Conservation (phyloP, 1,140 invertebrate genomes). For the Eciton burchellii region DNA sequence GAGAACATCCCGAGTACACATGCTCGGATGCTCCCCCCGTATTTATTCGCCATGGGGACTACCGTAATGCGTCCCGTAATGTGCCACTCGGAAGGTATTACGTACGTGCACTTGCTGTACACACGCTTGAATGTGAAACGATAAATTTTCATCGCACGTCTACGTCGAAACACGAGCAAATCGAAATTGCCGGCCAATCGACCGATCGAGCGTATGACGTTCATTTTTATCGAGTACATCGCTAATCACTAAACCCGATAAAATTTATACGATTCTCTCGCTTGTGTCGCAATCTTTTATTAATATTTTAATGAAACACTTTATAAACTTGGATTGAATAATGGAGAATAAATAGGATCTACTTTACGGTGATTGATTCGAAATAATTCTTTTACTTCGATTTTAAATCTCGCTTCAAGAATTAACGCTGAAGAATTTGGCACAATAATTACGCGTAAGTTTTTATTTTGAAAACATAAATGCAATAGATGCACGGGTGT, state of each 20-base stretch:
- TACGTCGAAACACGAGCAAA: constrained; percentile 53
- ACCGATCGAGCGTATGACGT: neutral
- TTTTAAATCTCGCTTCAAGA: no score
- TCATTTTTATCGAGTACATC: neutral
- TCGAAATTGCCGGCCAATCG: constrained; percentile 35
- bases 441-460: neutral
- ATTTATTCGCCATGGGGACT: constrained; percentile 18
- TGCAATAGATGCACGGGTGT: no score
- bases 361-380: neutral
- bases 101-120: constrained; percentile 70
- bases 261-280: constrained; percentile 1
- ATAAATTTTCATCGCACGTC: constrained; percentile 67
- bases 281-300: neutral
- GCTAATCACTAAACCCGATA: neutral
- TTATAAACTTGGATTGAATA: neutral
- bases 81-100: constrained; percentile 61
- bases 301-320: neutral
- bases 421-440: neutral
- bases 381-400: no score
- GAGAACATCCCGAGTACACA: constrained; percentile 17
- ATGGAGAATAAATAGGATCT: neutral
- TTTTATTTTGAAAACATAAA: neutral
- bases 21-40: neutral
- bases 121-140: constrained; percentile 67
- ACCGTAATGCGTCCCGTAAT: constrained; percentile 46